Conservation (phyloP, 2,797 vertebrate genomes). For the Ptychobarbus kaznakovi region DNA sequence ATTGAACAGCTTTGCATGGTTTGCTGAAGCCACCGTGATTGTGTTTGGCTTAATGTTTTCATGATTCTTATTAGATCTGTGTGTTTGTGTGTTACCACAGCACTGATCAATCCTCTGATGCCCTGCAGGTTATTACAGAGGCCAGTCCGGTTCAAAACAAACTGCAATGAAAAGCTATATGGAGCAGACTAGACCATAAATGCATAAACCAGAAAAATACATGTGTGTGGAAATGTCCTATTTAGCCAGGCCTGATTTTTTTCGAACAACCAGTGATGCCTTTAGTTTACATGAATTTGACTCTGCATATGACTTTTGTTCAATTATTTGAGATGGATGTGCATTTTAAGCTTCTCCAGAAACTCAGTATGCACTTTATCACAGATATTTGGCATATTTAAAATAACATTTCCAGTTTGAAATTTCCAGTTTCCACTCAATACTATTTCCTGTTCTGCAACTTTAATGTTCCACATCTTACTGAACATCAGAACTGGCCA, state of each 20-base stretch:
- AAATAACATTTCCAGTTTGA: background rate
- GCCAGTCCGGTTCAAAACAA: conserved; percentile 13
- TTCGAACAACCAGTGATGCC: background rate
- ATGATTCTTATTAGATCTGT: background rate
- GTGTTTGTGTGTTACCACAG: background rate
- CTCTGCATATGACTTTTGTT: background rate
- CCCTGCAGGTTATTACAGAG: conserved; percentile 3
- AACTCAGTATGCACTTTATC: background rate
- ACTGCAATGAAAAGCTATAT: background rate
- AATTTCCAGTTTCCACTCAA: background rate
- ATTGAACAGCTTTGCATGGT: background rate
- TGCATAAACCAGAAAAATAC: background rate
- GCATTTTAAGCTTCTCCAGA: too few relatives aligned
- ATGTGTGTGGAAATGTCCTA: background rate
- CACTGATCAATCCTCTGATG: conserved; percentile 19
- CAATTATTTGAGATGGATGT: background rate
- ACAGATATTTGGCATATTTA: background rate
- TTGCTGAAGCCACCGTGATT: background rate
- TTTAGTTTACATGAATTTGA: background rate
- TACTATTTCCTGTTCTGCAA: background rate
- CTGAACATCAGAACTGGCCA: background rate
- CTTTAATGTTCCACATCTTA: background rate
- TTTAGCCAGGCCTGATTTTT: background rate
- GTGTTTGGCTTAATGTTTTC: background rate
- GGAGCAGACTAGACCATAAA: background rate